Base-by-base conservation (phyloP, 30 jellyfish, hydroid and myxozoan species). In the Phacellophora camtschatica region DNA sequence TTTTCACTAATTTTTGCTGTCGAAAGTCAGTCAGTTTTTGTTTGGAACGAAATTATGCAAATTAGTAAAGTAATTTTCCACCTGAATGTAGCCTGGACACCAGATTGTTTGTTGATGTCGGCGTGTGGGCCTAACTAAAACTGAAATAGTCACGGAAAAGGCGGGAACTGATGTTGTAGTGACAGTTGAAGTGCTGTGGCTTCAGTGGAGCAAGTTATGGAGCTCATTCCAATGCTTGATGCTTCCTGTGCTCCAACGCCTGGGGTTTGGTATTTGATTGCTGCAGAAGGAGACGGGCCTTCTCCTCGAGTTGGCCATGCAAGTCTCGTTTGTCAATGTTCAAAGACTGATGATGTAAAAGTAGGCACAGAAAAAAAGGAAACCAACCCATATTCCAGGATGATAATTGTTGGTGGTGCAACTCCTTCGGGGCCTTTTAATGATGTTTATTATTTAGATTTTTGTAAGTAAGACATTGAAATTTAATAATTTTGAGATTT, bases 221-320 rank as follows among this genome's bases (percentile, higher is more conserved):
- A 84, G 45, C 53, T 84, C 46, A 53, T 39, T 34, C 87, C 95
- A 16, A 50, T 84, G 27, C 84, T 84, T 2, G 95, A 84, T 30
- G 65, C 83, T 31, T 88, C 83, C 18, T 69, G 81, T 48, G 46
- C 18, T 33, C 88, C 95, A 1, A n/a, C 71, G 2, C 66, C 66
- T 33, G 84, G 86, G 6, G 39, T 84, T 24, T 84, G 95, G 95
- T 84, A 84, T 37, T 27, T 72, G 25, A 39, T 84, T 7, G 58
- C 88, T 0, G 73, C 87, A 11, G 88, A 71, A 18, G 84, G 84
- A 10, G 84, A 84, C 1, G 88, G 82, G 1, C 95, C 95, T 6
- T 84, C 82, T 56, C 70, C 88, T 15, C 49, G 95, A 20, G 95
- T 84, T 24, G 95, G 95, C 58, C 95, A 84, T 57, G 88, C 87